Evolutionary conservation across 37 sponge, comb jelly and placozoan genomes (phyloP).

Genomic region (Beroe forskalii): DNA sequence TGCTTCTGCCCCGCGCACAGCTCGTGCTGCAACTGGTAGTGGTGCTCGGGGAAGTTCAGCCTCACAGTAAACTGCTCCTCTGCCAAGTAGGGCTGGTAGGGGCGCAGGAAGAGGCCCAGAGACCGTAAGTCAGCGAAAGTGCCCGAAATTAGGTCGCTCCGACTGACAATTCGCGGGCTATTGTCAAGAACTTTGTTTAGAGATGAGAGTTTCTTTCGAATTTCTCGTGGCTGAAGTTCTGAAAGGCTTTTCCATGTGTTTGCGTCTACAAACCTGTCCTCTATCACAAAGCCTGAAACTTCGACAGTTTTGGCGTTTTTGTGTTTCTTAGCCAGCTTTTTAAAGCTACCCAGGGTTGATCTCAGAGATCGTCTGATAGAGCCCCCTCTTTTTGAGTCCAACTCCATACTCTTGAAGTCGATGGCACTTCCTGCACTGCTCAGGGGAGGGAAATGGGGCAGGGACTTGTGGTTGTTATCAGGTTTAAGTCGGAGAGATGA

Average conservation of each 20-base stretch:
- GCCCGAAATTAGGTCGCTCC: neutral
- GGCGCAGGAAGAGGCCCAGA: slow-evolving; percentile 54
- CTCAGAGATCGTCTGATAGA: slow-evolving; percentile 10
- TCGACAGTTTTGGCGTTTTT: neutral
- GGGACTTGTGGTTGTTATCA: neutral
- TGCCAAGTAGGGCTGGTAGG: slow-evolving; percentile 31
- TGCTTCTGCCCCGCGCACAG: neutral
- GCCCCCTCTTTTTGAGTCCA: neutral
- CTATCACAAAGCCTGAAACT: slow-evolving; percentile 5
- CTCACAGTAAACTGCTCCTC: neutral
- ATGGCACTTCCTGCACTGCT: neutral
- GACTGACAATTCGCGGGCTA: neutral
- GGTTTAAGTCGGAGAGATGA: neutral
- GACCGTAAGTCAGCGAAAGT: neutral
- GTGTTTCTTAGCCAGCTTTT: neutral
- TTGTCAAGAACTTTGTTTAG: neutral
- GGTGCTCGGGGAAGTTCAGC: neutral
- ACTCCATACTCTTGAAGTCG: neutral
- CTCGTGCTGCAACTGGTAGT: neutral
- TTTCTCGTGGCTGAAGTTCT: neutral
- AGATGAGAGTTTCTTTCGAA: neutral
- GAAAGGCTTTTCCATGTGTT: neutral
- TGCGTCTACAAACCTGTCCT: neutral
- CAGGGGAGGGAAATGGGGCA: neutral
- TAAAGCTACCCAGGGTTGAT: neutral